A percentile compares a stretch with the other conserved stretches of the same genome.
phyloP scores from a whole-genome alignment of 1,140 invertebrate species.

The Nymphalis io region DNA sequence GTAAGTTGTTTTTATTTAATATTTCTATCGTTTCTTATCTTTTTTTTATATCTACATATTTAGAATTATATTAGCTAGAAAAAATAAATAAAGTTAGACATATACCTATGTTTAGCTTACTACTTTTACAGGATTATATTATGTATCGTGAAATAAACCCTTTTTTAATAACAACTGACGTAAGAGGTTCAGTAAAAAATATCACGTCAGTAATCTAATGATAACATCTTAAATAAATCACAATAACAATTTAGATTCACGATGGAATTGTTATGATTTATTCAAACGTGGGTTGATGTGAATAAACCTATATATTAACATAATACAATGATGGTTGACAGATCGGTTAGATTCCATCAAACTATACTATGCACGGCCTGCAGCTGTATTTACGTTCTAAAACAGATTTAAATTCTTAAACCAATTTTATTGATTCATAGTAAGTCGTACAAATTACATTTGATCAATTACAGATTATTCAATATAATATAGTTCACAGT shows the following conservation, averaged over 20 bases:
- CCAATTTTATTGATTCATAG: no score
- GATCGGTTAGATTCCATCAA: slow-evolving; percentile 48
- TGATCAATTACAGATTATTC: no score
- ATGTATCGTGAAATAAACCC: background rate
- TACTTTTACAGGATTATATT: background rate
- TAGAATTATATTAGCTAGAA: background rate
- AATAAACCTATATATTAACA: slow-evolving; percentile 62
- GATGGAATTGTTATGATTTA: slow-evolving; percentile 48
- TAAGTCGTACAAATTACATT: no score
- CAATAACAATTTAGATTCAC: slow-evolving; percentile 48
- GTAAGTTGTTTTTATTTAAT: slow-evolving; percentile 5
- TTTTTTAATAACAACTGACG: background rate
- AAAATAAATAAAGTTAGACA: no score
- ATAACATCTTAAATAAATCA: slow-evolving; percentile 38
- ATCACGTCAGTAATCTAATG: slow-evolving; percentile 31
- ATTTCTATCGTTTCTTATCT: background rate
- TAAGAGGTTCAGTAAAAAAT: slow-evolving; percentile 17
- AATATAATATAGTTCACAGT: no score
- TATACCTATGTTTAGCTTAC: no score
- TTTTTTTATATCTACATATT: background rate
- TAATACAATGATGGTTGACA: slow-evolving; percentile 74
- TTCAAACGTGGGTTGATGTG: slow-evolving; percentile 42
- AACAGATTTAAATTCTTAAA: no score
- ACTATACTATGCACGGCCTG: slow-evolving; percentile 3
- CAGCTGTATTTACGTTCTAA: background rate